Base-by-base conservation (phyloP, 2,113 vertebrate species). In the Corythaeola cristata region DNA sequence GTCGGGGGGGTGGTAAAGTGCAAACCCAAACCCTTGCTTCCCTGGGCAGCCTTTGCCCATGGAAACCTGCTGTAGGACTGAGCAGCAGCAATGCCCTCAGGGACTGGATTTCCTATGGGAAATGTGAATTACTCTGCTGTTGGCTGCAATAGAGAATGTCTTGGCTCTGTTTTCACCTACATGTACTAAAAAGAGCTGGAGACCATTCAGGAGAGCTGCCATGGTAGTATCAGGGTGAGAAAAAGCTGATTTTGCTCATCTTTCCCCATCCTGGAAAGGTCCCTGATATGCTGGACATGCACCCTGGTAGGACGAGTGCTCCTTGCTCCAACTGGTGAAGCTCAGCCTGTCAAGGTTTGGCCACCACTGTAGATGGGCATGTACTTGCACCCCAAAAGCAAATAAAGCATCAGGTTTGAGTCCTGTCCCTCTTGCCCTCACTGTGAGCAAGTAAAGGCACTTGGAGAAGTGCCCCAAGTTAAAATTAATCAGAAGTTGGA, bases 351-450 rank as follows among this genome's bases (percentile, higher is more conserved):
- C 13, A 11, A 11, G 37, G 21, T 15, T 60, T 63, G 19, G 45
- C 33, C 6, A 5, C 11, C 1, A 0, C 8, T 23, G 18, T 13
- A 32, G 76, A 5, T 6, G 30, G 4, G 22, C 7, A 8, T 13
- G 55, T 62, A 41, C n/a, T 28, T 47, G n/a, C 32, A 35, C 30
- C n/a, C 39, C 41, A 55, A 74, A 82, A 45, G 30, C n/a, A 35
- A 71, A 17, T 7, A 12, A 16, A 72, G 37, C 11, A 15, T 9
- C 9, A 24, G 19, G 24, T n/a, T 66, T 45, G 53, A 39, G 6
- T n/a, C 16, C 17, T 9, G 24, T n/a, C 23, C 23, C 20, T 47
- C 33, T 74, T 41, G 24, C 17, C 32, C 11, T 41, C 50, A 30
- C 50, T 26, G 19, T 60, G 52, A 59, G 27, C 45, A 68, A 37